Base-by-base conservation (phyloP, 2,888 invertebrate genomes). In the Philopedon plagiatum region DNA sequence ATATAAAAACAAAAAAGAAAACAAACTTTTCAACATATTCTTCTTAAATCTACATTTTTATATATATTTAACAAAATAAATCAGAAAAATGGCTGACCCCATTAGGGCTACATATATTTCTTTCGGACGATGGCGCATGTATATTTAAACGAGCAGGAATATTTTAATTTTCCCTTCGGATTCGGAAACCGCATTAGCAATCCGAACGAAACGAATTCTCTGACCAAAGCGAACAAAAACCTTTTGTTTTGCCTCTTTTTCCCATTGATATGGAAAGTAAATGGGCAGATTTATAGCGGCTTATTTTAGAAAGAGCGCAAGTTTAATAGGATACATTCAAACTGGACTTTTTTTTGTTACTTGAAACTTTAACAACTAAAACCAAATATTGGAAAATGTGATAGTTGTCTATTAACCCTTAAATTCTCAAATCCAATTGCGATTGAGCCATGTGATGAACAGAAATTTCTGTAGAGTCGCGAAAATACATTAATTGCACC, bases 101-200 rank as follows among this genome's bases (percentile, higher is more conserved):
- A 54, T 54, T 32, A 54, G 15, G 15, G 51, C 51, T 11, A 54
- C 29, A 54, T 54, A 54, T 54, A 54, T 54, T 54, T 54, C 51
- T 54, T 54, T 54, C 29, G 51, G 51, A 54, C 51, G 29, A 54
- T 54, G 51, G 51, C 29, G 51, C 51, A 54, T 62, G 49, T 49
- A 62, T 62, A 62, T 62, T 49, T 62, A 62, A 62, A 62, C 46
- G 46, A 62, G 46, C 44, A 44, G 32, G 62, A 62, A 62, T 62
- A 62, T 62, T 62, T 62, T 62, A 61, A 61, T 61, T 62, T 62
- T 62, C 46, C 49, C 44, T 62, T 46, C 49, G 62, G 46, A 62
- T 62, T 34, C 62, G 49, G 26, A 62, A 62, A 62, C 46, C 62
- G 62, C 62, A 62, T 62, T 62, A 62, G 46, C 62, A 62, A 46